Evolutionary conservation across 2,888 invertebrate species (phyloP), one percentile per base, ranked within the genome.

Genomic region (Lysandra bellargus): DNA sequence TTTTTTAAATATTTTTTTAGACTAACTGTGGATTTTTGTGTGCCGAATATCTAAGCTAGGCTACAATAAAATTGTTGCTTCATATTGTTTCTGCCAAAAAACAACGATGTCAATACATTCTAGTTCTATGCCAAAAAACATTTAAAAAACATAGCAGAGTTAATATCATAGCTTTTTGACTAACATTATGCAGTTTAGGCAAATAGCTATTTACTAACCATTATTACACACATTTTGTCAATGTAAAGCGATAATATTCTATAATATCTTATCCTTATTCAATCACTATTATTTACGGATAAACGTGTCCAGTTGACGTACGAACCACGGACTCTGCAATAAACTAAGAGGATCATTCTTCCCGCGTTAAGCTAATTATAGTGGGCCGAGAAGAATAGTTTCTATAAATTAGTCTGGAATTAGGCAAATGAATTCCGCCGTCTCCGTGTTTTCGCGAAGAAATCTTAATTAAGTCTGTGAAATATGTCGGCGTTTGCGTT

Each of bases 381-480:
- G 61, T 69, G n/a, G 14, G 78, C 12, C n/a, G 72, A 78, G 72
- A 73, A 44, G 73, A 49, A 64, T 61, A 69, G 53, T 72, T 76
- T 30, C 30, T 80, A 83, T 81, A 82, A 83, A 82, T 82, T 81
- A 80, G 80, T 79, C 79, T 75, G 80, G 82, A 82, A 83, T 83
- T 83, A 83, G 81, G 83, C 81, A 82, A 83, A 82, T 83, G 81
- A 81, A 81, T 81, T 76, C 74, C 80, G 12, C 79, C 80, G 37
- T 79, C 81, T 80, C 78, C 73, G 80, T 81, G 81, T 83, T 82
- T 82, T 82, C 82, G 79, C 81, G 80, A 82, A 81, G 83, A 84
- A 83, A 84, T 83, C 83, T 83, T 82, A 83, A 83, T 84, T 84
- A 83, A 83, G 83, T 81, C 79, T 80, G 80, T 83, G 83, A 83